Base-by-base conservation (phyloP, 2,797 vertebrate species). In the Diplodus sargus region DNA sequence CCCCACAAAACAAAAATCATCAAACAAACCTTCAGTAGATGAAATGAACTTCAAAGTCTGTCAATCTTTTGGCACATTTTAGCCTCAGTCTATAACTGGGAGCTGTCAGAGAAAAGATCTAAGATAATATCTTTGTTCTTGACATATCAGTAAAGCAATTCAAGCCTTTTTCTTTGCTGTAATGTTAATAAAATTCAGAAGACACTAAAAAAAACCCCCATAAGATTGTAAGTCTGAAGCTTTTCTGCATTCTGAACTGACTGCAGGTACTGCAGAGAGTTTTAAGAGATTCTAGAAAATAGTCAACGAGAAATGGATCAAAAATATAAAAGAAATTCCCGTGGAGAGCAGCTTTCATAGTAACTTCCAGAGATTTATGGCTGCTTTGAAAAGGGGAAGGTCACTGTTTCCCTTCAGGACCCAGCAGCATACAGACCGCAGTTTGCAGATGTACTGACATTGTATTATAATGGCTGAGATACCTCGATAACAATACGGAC, bases 311-410 rank as follows among this genome's bases (percentile, higher is more conserved):
- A 54, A 34, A 52, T 56, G 0, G 73, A 78, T 75, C 30, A 64
- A 57, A 61, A 23, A 30, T 5, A 49, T 20, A 28, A 28, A 28
- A 28, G 28, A 28, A 28, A 28, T 28, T 25, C 5, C 17, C 11
- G 48, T 20, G 6, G 11, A 59, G 20, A 53, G 12, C 4, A 51
- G 23, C 23, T 9, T 76, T 51, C 8, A 43, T n/a, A 10, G 20
- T 67, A 30, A 68, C 34, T 45, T 28, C 16, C 20, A 34, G 17
- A 77, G 60, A 69, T 82, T 48, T 45, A 80, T 81, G 22, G 39
- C 59, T 61, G 23, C 47, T 75, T 68, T 83, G 6, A 52, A 9
- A 66, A 25, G n/a, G 20, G 39, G 17, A 86, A 78, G 70, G 64
- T 72, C 25, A 66, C 16, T 45, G 30, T 14, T 45, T 5, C 62